Conservation (phyloP, 2,797 vertebrate genomes). For the Rhodeus uyekii region DNA sequence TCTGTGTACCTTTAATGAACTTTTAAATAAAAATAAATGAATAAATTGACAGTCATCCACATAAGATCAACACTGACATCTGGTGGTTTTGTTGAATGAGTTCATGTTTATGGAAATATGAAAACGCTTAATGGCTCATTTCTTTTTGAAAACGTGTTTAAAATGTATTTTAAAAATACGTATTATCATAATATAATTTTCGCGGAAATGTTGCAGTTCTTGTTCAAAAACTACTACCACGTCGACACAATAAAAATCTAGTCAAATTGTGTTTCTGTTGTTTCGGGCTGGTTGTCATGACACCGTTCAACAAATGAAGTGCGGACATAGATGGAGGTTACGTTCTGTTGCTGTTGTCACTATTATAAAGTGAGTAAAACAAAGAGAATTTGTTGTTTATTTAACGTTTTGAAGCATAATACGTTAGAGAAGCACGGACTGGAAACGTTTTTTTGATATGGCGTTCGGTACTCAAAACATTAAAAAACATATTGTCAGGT, state of each 20-base stretch:
- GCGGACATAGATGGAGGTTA: background rate
- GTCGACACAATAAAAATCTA: background rate
- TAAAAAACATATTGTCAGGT: background rate
- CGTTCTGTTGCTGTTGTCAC: background rate
- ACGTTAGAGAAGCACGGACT: background rate
- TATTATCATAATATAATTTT: background rate
- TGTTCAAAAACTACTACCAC: background rate
- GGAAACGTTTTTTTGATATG: background rate
- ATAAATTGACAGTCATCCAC: background rate
- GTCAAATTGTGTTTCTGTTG: background rate
- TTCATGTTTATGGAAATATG: background rate
- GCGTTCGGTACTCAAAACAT: background rate
- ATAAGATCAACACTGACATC: background rate
- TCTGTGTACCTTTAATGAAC: too few species aligned
- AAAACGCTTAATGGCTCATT: background rate
- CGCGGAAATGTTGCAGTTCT: background rate
- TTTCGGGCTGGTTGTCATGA: conserved; percentile 26
- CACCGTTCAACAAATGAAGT: conserved; percentile 4
- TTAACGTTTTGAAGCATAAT: background rate
- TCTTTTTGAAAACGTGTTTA: background rate
- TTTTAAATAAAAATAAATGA: background rate
- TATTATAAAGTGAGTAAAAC: conserved; percentile 30
- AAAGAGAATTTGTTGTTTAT: background rate
- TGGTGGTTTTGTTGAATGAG: background rate
- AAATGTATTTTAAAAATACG: background rate